phyloP scores from a whole-genome alignment of 1,140 invertebrate species.

The Drosophila cardini region DNA sequence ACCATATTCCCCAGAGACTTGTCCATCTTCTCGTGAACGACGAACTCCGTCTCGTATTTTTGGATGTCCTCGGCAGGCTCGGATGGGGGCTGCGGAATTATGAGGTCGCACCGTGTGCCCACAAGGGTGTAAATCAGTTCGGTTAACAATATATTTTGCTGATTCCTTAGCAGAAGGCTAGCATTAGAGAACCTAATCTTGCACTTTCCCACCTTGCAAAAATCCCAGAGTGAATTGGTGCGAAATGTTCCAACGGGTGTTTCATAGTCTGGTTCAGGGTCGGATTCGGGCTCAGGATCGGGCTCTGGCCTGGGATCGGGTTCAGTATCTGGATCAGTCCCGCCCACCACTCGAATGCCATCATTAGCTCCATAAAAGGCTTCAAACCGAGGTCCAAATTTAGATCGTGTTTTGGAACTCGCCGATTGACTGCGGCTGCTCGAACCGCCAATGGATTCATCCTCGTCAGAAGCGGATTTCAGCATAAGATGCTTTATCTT shows the following conservation, averaged over 20 bases:
- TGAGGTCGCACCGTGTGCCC: not conserved
- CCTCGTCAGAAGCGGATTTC: not conserved
- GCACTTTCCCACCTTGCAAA: not conserved
- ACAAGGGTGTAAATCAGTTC: not conserved
- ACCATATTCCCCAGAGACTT: slow-evolving; percentile 91
- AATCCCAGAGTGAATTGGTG: slow-evolving; percentile 1
- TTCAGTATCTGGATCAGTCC: too few relatives aligned
- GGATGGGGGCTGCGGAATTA: not conserved
- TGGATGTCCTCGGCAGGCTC: not conserved
- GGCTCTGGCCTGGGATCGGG: too few relatives aligned
- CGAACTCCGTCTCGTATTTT: slow-evolving; percentile 44
- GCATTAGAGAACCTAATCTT: not conserved
- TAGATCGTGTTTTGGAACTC: not conserved
- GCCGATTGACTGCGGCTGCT: not conserved
- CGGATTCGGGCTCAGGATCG: too few relatives aligned
- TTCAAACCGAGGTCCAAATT: too few relatives aligned
- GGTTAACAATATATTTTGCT: not conserved
- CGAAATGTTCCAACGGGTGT: not conserved
- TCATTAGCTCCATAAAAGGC: too few relatives aligned
- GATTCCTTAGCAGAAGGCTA: not conserved
- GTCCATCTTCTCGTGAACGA: slow-evolving; percentile 86
- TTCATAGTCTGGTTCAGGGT: not conserved
- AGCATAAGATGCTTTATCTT: not conserved
- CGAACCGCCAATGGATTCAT: not conserved
- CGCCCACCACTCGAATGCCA: too few relatives aligned